These are phyloP conservation scores for Dilophus febrilis DNA, from an alignment of 2,888 invertebrate species.

Conservation along the genomic window DNA sequence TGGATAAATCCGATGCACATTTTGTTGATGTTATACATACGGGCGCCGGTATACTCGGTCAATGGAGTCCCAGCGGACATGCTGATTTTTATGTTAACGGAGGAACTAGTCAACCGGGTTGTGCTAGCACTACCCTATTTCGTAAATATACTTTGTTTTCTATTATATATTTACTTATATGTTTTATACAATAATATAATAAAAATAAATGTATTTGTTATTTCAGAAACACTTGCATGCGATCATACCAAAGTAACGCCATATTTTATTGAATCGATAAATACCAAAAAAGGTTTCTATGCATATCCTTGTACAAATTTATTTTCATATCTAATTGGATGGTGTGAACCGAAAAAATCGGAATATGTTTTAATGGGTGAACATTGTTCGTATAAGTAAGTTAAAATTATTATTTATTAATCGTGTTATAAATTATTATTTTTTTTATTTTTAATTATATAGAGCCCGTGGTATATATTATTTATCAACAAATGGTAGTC, in stretches of 20 bases:
- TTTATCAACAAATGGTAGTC: slow-evolving; percentile 67
- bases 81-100: slow-evolving; percentile 82
- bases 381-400: slow-evolving; percentile 60
- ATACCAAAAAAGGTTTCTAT: slow-evolving; percentile 63
- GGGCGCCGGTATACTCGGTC: slow-evolving; percentile 72
- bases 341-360: slow-evolving; percentile 62
- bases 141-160: slow-evolving; percentile 46
- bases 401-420: slow-evolving; percentile 6
- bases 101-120: slow-evolving; percentile 72
- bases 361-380: slow-evolving; percentile 79
- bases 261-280: slow-evolving; percentile 78
- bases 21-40: slow-evolving; percentile 75
- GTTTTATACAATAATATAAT: not conserved
- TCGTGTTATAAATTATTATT: not conserved
- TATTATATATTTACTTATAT: not conserved
- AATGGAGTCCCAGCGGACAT: slow-evolving; percentile 79
- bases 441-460: slow-evolving; percentile 18
- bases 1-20: slow-evolving; percentile 63
- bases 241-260: slow-evolving; percentile 84
- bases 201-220: not conserved
- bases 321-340: slow-evolving; percentile 67
- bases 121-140: slow-evolving; percentile 63
- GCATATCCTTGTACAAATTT: slow-evolving; percentile 69
- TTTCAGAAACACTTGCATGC: slow-evolving; percentile 64
- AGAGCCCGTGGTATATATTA: slow-evolving; percentile 76